A percentile compares a stretch with the other conserved stretches of the same genome.
Evolutionary conservation across 2,888 invertebrate genomes (phyloP).

Genomic region (Litoditis marina): DNA sequence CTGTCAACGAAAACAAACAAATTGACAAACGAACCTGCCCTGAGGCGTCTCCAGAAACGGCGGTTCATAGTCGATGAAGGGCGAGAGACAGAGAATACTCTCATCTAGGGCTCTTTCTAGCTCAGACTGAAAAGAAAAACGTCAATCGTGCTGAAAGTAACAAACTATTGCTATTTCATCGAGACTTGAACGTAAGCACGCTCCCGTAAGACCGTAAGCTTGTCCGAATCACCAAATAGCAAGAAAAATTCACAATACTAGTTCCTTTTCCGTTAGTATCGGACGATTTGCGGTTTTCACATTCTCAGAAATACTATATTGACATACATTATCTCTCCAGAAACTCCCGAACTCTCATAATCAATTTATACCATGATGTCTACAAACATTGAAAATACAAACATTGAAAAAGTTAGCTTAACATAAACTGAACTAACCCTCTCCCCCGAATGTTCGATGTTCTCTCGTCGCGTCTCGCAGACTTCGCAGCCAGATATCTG

Average conservation of each 20-base stretch:
- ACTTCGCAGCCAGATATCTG: conserved; percentile 37
- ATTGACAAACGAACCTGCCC: conserved; percentile 71
- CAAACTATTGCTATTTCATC: not conserved
- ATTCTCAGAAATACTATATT: too few species aligned
- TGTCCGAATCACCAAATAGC: too few species aligned
- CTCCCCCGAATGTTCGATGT: conserved; percentile 32
- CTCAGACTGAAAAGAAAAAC: conserved; percentile 28
- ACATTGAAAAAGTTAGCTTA: not conserved
- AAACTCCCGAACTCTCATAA: too few species aligned
- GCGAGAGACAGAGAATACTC: conserved; percentile 75
- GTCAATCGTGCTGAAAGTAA: not conserved
- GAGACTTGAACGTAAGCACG: too few species aligned
- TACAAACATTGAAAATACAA: too few species aligned
- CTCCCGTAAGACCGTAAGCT: too few species aligned
- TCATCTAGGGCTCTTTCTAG: conserved; percentile 37
- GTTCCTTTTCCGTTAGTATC: too few species aligned
- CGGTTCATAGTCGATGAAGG: conserved; percentile 78
- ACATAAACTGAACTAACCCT: conserved; percentile 14
- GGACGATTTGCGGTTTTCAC: too few species aligned
- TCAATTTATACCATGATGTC: too few species aligned
- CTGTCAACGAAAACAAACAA: too few species aligned
- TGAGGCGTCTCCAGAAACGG: conserved; percentile 78
- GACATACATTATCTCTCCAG: too few species aligned
- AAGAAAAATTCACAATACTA: not conserved
- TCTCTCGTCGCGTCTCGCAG: conserved; percentile 35